phyloP scores from a whole-genome alignment of 2,888 invertebrate species.

The Autographa gamma region DNA sequence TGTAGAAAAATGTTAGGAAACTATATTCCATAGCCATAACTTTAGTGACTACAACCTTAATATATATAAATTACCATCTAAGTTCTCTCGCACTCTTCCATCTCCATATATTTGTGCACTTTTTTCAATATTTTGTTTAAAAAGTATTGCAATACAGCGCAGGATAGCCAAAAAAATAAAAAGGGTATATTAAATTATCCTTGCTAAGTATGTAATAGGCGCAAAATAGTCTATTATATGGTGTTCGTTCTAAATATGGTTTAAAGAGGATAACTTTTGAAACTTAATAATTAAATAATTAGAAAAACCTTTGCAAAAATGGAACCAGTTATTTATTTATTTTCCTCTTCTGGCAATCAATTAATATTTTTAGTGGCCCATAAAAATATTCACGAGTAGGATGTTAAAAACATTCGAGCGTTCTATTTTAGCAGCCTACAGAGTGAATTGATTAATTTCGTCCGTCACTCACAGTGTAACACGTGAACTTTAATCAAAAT shows the following conservation, averaged over 20 bases:
- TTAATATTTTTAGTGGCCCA: slow-evolving; percentile 25
- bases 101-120: no score
- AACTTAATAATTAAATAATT: not conserved
- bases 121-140: no score
- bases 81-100: no score
- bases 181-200: no score
- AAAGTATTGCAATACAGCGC: no score
- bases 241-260: no score
- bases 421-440: slow-evolving; percentile 48
- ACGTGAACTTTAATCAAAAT: slow-evolving; percentile 61
- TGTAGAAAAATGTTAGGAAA: not conserved
- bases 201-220: no score
- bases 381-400: slow-evolving; percentile 17
- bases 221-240: no score
- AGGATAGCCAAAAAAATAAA: no score
- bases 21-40: not conserved
- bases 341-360: not conserved
- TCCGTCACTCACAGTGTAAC: slow-evolving; percentile 52
- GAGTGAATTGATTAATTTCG: slow-evolving; percentile 58
- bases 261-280: no score
- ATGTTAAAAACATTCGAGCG: slow-evolving; percentile 39
- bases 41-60: not conserved
- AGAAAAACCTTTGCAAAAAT: not conserved
- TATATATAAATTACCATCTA: no score
- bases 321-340: not conserved